Base-by-base conservation (phyloP, 2,113 vertebrate genomes). In the Cinclus mexicanus region DNA sequence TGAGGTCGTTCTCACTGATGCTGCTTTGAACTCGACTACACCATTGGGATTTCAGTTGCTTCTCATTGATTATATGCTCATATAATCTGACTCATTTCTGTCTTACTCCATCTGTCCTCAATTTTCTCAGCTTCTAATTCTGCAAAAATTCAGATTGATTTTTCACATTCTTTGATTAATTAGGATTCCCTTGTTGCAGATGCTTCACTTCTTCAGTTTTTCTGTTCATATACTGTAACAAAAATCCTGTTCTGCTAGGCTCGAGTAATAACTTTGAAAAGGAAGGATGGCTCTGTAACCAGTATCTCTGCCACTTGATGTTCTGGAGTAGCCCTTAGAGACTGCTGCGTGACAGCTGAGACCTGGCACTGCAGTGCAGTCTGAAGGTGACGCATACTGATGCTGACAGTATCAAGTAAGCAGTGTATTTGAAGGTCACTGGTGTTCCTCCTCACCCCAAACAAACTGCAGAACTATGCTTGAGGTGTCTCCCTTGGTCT, bases 401-500 rank as follows among this genome's bases (percentile, higher is more conserved):
- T 88, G 68, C 72, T 94, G 94, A 97, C 55, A 52, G 31, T 52
- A 13, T 77, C 94, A 83, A 55, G 49, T 64, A 77, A 13, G 49
- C 47, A 86, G 68, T 79, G 50, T 82, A 56, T 78, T 93, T 56
- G 52, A 83, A 93, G 91, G 88, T 97, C 83, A 79, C 56, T 88
- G 57, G 72, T 78, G 41, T 83, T 94, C 71, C 26, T 80, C 68
- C 52, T 87, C 39, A 22, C 49, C 46, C 26, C 41, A 52, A 3
- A 23, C 29, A 82, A n/a, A 72, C 22, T 65, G 22, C 26, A 49
- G 28, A 93, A 53, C 23, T 8, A 15, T 35, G 18, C 46, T 81
- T 63, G 39, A 67, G 14, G 7, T 9, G 5, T 57, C 23, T 67
- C 14, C 31, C 26, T 64, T 57, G 25, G 19, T 80, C 50, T 42